These are phyloP conservation scores for Amblyjoppa fuscipennis DNA, from an alignment of 2,888 invertebrate genomes.

Conservation along the genomic window DNA sequence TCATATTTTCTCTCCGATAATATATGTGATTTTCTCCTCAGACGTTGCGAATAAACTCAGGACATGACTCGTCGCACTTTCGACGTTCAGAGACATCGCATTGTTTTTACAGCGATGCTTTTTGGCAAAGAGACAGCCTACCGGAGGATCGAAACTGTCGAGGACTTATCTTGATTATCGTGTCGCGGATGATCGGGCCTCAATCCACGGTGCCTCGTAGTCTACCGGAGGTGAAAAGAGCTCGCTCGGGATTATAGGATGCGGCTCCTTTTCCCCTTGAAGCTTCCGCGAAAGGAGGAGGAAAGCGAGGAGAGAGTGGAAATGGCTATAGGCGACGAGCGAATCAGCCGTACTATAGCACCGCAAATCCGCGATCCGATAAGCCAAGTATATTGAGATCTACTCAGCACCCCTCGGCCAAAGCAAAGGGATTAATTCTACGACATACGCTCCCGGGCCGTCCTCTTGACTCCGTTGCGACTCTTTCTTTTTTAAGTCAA, in stretches of 20 bases:
- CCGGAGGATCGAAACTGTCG: constrained; percentile 6
- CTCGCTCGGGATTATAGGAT: constrained; percentile 8
- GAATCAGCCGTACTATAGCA: constrained; percentile 58
- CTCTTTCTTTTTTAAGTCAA: background rate
- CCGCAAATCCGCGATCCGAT: constrained; percentile 79
- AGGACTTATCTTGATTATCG: constrained; percentile 42
- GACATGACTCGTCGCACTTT: background rate
- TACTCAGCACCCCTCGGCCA: constrained; percentile 64
- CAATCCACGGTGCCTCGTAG: constrained; percentile 28
- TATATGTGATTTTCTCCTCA: constrained; percentile 1
- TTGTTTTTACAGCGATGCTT: background rate
- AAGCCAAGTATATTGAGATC: constrained; percentile 79
- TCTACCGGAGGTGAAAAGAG: background rate
- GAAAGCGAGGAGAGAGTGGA: constrained; percentile 67
- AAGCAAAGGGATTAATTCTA: constrained; percentile 60
- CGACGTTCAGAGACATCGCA: background rate
- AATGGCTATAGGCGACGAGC: constrained; percentile 75
- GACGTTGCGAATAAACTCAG: constrained; percentile 1
- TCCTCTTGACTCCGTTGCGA: constrained; percentile 12
- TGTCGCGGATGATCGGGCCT: constrained; percentile 33
- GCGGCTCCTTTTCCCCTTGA: background rate
- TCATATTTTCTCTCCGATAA: too few species aligned
- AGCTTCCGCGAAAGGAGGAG: constrained; percentile 9
- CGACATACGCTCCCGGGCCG: constrained; percentile 21
- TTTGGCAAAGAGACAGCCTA: background rate